These are phyloP conservation scores for Drosophila eugracilis DNA, from an alignment of 1,140 invertebrate species.

Conservation along the genomic window DNA sequence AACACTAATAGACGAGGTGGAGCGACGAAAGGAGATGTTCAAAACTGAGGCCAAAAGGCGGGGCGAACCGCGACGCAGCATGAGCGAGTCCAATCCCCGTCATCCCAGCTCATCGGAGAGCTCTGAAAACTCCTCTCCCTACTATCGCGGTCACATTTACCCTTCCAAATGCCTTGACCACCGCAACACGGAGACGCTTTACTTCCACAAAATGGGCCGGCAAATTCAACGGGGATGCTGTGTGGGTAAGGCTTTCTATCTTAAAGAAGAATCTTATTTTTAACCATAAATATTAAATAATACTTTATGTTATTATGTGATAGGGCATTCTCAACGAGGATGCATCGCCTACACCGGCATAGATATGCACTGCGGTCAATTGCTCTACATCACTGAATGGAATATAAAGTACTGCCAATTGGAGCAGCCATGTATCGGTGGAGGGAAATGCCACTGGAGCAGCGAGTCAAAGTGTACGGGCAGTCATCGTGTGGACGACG, in stretches of 20 bases:
- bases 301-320: no score
- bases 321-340: slow-evolving; percentile 88
- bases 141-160: slow-evolving; percentile 67
- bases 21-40: slow-evolving; percentile 82
- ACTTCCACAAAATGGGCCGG: slow-evolving; percentile 77
- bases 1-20: slow-evolving; percentile 77
- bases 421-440: slow-evolving; percentile 65
- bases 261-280: no score
- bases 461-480: slow-evolving; percentile 68
- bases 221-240: slow-evolving; percentile 78
- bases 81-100: slow-evolving; percentile 78
- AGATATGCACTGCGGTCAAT: slow-evolving; percentile 88
- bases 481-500: slow-evolving; percentile 76
- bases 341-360: slow-evolving; percentile 90
- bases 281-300: not conserved
- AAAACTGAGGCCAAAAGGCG: slow-evolving; percentile 74
- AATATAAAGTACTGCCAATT: slow-evolving; percentile 86
- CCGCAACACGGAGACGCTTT: slow-evolving; percentile 73
- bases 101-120: slow-evolving; percentile 79
- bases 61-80: slow-evolving; percentile 72
- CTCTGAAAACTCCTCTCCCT: slow-evolving; percentile 77
- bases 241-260: slow-evolving; percentile 52
- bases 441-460: slow-evolving; percentile 75
- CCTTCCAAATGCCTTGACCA: slow-evolving; percentile 78
- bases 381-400: slow-evolving; percentile 90